Evolutionary conservation across 2,113 vertebrate genomes (phyloP).

Genomic region (Cyanocitta stelleri): DNA sequence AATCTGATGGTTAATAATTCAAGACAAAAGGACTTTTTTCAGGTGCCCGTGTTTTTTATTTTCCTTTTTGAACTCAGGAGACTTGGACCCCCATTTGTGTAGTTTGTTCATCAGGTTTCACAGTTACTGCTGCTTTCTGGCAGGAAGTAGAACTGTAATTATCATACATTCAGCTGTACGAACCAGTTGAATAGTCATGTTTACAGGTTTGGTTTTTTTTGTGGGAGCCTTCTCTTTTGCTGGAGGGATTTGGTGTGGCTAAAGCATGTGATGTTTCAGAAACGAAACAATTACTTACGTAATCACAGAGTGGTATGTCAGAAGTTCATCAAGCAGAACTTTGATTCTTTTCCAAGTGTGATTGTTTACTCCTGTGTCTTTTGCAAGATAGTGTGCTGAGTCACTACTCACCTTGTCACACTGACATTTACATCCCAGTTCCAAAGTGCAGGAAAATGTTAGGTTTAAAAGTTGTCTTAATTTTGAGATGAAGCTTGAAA

Average conservation of each 20-base stretch:
- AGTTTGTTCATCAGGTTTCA: background rate
- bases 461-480: background rate
- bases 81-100: background rate
- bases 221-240: background rate
- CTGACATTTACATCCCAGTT: background rate
- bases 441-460: background rate
- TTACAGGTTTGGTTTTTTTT: background rate
- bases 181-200: background rate
- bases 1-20: background rate
- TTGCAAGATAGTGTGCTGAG: background rate
- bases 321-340: constrained; percentile 29
- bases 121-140: background rate
- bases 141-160: background rate
- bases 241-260: constrained; percentile 36
- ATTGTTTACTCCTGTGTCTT: background rate
- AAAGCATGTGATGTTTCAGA: constrained; percentile 34
- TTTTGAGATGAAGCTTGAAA: background rate
- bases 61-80: background rate
- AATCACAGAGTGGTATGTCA: background rate
- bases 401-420: background rate
- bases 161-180: background rate
- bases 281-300: constrained; percentile 30
- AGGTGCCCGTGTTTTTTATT: background rate
- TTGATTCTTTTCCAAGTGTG: background rate
- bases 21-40: background rate